Percentiles rank a stretch among this genome's conserved stretches.
phyloP scores from a whole-genome alignment of 92 coral and sea anemone genomes.

The Epizoanthus rinbou region DNA sequence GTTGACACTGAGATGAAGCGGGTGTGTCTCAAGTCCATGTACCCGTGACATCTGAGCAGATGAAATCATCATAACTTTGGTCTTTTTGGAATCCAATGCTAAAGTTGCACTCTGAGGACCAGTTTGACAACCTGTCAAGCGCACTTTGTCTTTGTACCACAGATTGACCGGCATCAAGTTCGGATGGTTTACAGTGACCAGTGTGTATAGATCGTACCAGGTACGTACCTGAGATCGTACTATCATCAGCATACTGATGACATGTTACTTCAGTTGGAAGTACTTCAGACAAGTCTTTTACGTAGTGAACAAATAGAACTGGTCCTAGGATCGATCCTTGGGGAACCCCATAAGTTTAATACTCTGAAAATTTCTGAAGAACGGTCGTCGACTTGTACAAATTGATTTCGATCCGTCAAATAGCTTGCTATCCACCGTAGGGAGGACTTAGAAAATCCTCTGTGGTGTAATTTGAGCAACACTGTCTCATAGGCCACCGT shows the following conservation, averaged over 20 bases:
- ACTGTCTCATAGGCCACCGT: background rate
- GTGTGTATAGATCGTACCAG: no score
- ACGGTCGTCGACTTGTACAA: background rate
- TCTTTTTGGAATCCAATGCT: no score
- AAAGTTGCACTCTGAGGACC: no score
- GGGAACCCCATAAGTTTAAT: background rate
- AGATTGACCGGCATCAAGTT: no score
- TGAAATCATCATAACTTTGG: no score
- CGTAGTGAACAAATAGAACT: background rate
- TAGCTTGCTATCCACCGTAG: constrained; percentile 10
- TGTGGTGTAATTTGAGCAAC: constrained; percentile 5
- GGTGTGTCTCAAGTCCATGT: background rate
- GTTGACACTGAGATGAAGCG: background rate
- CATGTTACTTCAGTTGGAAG: background rate
- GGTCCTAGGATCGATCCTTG: background rate
- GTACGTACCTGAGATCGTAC: no score
- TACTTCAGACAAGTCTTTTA: background rate
- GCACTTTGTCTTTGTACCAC: no score
- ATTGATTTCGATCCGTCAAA: background rate
- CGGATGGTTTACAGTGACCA: no score
- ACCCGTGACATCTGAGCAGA: no score
- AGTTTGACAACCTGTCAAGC: no score
- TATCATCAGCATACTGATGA: no score
- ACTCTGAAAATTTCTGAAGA: constrained; percentile 2
- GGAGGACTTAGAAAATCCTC: background rate